phyloP scores from a whole-genome alignment of 2,888 invertebrate species.

The Melanchra persicariae region DNA sequence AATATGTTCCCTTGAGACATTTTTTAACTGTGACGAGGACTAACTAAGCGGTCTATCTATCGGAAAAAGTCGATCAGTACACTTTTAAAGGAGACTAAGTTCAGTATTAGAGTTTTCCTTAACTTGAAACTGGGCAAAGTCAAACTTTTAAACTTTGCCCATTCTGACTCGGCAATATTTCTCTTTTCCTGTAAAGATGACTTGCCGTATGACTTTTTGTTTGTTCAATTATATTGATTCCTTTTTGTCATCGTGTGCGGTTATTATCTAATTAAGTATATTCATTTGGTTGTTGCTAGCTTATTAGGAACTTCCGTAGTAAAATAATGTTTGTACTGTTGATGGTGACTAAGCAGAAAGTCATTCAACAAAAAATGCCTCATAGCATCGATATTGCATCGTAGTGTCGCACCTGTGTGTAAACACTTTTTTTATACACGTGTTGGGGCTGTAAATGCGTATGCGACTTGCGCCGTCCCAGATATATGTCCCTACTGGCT shows the following conservation, averaged over 20 bases:
- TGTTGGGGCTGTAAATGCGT: too few relatives aligned
- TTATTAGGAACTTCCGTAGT: slow-evolving; percentile 16
- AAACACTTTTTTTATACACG: too few relatives aligned
- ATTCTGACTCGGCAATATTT: not conserved
- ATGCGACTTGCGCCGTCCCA: too few relatives aligned
- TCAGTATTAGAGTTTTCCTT: not conserved
- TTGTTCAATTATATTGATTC: slow-evolving; percentile 6
- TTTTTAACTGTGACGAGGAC: too few relatives aligned
- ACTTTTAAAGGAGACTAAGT: not conserved
- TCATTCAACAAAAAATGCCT: not conserved
- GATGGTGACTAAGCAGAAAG: not conserved
- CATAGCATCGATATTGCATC: too few relatives aligned
- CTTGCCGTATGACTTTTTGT: slow-evolving; percentile 22
- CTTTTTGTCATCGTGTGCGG: slow-evolving; percentile 12
- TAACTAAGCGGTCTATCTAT: too few relatives aligned
- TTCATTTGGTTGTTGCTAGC: not conserved
- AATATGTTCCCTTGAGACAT: too few relatives aligned
- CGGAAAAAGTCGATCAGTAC: too few relatives aligned
- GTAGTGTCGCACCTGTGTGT: too few relatives aligned
- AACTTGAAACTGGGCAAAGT: not conserved
- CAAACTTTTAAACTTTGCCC: not conserved
- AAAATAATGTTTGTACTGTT: not conserved
- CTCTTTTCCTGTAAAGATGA: not conserved
- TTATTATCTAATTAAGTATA: slow-evolving; percentile 12
- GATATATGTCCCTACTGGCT: too few relatives aligned